A percentile compares a stretch with the other conserved stretches of the same genome.
phyloP scores from a whole-genome alignment of 2,888 invertebrate genomes.

The Stramonita haemastoma region DNA sequence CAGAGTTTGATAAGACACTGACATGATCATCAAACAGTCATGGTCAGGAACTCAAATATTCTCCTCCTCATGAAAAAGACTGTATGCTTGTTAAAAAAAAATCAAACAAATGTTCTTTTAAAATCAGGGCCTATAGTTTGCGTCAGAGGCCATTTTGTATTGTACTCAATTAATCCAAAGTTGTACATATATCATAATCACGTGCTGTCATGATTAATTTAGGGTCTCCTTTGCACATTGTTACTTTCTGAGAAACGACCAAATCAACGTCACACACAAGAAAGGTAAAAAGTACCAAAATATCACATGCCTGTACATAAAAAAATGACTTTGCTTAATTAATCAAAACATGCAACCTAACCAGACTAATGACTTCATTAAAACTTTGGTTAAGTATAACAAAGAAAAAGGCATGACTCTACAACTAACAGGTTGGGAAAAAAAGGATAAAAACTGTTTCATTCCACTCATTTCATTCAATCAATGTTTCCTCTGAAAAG shows the following conservation, averaged over 20 bases:
- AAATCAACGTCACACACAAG: not conserved
- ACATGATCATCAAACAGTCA: not conserved
- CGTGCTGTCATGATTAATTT: too few relatives aligned
- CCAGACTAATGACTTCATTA: not conserved
- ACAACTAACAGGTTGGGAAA: not conserved
- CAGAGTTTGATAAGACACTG: not conserved
- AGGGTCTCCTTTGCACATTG: too few relatives aligned
- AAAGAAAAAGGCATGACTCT: not conserved
- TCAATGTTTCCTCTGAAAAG: not conserved
- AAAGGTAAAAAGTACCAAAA: slow-evolving; percentile 11
- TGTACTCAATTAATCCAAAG: too few relatives aligned
- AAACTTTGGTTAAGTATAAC: not conserved
- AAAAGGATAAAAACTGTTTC: not conserved
- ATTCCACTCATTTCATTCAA: not conserved
- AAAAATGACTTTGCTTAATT: slow-evolving; percentile 6
- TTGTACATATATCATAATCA: too few relatives aligned
- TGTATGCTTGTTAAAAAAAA: not conserved
- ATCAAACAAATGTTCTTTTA: too few relatives aligned
- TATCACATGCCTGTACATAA: slow-evolving; percentile 12
- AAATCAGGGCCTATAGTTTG: too few relatives aligned
- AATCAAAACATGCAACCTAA: not conserved
- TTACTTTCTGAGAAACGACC: not conserved
- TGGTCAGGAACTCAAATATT: not conserved
- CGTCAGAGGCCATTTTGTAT: too few relatives aligned
- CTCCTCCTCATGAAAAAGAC: slow-evolving; percentile 1